Evolutionary conservation across 2,113 vertebrate species (phyloP).

Genomic region (Elephantulus edwardii): DNA sequence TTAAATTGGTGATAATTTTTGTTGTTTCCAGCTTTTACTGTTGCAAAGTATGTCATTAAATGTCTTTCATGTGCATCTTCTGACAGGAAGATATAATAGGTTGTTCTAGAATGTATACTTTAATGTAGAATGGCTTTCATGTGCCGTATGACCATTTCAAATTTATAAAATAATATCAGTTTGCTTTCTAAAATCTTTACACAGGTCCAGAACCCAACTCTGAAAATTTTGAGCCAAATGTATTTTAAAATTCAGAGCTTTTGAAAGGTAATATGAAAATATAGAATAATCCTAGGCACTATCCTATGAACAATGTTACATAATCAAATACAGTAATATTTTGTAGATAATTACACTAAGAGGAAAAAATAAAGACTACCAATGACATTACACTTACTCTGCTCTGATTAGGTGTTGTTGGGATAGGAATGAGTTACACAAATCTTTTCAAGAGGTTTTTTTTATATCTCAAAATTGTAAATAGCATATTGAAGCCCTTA

Average conservation of each 20-base stretch:
- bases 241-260: slow-evolving; percentile 44
- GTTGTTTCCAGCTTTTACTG: neutral
- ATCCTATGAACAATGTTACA: neutral
- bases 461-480: slow-evolving; percentile 32
- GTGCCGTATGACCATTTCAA: slow-evolving; percentile 4
- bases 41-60: slow-evolving; percentile 19
- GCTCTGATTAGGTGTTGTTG: neutral
- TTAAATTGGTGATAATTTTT: neutral
- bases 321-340: slow-evolving; percentile 3
- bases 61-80: neutral
- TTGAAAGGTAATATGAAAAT: neutral
- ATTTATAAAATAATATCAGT: slow-evolving; percentile 24
- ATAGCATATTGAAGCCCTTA: neutral
- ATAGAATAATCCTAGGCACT: neutral
- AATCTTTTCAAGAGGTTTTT: neutral
- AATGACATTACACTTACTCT: too few species aligned
- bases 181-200: slow-evolving; percentile 1
- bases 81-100: slow-evolving; percentile 11
- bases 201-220: neutral
- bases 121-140: slow-evolving; percentile 14
- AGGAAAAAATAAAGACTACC: too few species aligned
- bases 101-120: neutral
- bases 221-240: neutral
- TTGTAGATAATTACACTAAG: slow-evolving; percentile 26
- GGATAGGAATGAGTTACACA: neutral